Base-by-base conservation (phyloP, 2,888 invertebrate genomes). In the Iselma pallidipennis region DNA sequence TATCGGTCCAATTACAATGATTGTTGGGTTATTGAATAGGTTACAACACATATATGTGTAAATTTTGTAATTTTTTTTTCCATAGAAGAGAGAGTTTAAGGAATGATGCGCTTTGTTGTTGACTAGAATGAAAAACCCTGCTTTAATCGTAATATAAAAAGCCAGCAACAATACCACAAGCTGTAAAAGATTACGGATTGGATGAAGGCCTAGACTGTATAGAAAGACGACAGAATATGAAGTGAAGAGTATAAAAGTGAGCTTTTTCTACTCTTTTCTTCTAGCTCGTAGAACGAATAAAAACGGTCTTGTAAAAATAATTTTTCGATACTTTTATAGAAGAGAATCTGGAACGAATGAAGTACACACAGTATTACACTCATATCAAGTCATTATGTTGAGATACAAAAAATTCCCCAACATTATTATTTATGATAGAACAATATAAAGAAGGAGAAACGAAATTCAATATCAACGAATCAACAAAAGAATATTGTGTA, bases 101-200 rank as follows among this genome's bases (percentile, higher is more conserved):
- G 25, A 57, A 25, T 49, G 33, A 16, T 50, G 25, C 4, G 9
- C 28, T 48, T 52, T 58, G n/a, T 37, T 37, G 33, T 33, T 49
- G 42, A 25, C 48, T 48, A 12, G 21, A 23, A 53, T 33, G 33
- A 33, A 54, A 25, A 33, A 51, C 51, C 45, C 52, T 29, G 33
- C 31, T 37, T 37, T 52, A 58, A 58, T 29, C 52, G 42, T 25
- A 16, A 26, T 16, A 57, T 42, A 48, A 57, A 52, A 25, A 51
- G 51, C 51, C 16, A 28, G 26, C 51, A 42, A 51, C 57, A 57
- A 42, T 57, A 28, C 50, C n/a, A n/a, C 42, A 9, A 28, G 57
- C 42, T 42, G 29, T 51, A 51, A 57, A 57, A 57, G 51, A 23
- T 28, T 48, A n/a, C 9, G 51, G 21, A 48, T 55, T 55, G 21